Evolutionary conservation across 2,888 invertebrate genomes (phyloP).

Genomic region (Byasa hedistus): DNA sequence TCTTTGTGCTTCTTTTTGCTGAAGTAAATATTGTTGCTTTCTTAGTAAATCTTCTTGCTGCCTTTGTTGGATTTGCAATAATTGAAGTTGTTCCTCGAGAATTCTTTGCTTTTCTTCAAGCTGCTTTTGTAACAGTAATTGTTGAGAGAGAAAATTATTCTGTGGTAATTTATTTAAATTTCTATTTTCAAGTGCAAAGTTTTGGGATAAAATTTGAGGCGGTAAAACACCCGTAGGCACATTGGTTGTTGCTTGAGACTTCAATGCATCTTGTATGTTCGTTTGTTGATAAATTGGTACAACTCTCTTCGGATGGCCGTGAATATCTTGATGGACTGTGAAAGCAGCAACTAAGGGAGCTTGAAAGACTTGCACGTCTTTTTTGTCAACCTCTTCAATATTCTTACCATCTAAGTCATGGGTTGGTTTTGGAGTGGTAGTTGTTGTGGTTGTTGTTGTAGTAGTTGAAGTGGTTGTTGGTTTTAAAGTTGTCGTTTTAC

Average conservation of each 20-base stretch:
- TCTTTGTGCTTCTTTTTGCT: slow-evolving; percentile 69
- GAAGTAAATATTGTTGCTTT: slow-evolving; percentile 81
- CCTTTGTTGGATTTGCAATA: slow-evolving; percentile 83
- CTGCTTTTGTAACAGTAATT: slow-evolving; percentile 66
- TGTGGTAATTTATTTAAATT: slow-evolving; percentile 45
- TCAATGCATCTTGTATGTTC: slow-evolving; percentile 45
- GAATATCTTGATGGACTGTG: slow-evolving; percentile 90
- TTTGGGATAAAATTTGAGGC: slow-evolving; percentile 40
- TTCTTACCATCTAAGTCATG: slow-evolving; percentile 84
- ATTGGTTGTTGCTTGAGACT: slow-evolving; percentile 42
- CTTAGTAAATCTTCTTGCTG: slow-evolving; percentile 85
- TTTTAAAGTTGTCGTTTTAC: slow-evolving; percentile 39
- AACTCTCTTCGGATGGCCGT: slow-evolving; percentile 88
- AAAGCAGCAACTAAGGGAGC: slow-evolving; percentile 92
- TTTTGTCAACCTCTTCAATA: slow-evolving; percentile 83
- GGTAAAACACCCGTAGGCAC: slow-evolving; percentile 41
- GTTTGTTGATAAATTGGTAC: slow-evolving; percentile 84
- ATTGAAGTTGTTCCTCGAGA: slow-evolving; percentile 84
- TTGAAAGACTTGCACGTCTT: slow-evolving; percentile 88
- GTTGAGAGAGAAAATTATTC: slow-evolving; percentile 59
- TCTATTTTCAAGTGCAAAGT: slow-evolving; percentile 35
- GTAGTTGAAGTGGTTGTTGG: slow-evolving; percentile 57
- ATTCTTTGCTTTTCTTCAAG: slow-evolving; percentile 84
- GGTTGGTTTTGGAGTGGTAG: slow-evolving; percentile 83
- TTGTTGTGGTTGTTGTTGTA: slow-evolving; percentile 77